Percentiles rank a stretch among this genome's conserved stretches.
These are phyloP conservation scores for Sternotherus odoratus DNA, from an alignment of 2,797 vertebrate species.

Conservation along the genomic window DNA sequence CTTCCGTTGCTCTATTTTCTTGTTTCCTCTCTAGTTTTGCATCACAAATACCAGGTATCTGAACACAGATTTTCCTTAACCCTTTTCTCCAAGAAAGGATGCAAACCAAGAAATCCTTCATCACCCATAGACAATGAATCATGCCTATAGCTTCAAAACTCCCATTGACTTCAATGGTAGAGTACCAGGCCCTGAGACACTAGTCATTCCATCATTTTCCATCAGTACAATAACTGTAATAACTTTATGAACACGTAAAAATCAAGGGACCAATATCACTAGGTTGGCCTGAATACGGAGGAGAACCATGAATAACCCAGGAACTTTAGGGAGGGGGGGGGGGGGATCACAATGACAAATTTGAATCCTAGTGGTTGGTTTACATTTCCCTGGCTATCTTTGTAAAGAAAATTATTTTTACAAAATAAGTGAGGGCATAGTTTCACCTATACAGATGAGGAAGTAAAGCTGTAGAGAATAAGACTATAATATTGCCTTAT, in stretches of 20 bases:
- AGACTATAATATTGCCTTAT: background rate
- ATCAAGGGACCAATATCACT: background rate
- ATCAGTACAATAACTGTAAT: background rate
- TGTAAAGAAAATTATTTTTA: background rate
- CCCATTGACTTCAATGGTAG: background rate
- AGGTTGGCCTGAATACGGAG: background rate
- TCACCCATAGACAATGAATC: background rate
- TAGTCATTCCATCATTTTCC: background rate
- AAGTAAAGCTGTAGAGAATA: background rate
- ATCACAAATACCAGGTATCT: background rate
- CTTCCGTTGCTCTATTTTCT: rapidly evolving
- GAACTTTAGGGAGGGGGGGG: background rate
- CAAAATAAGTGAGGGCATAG: too few species aligned
- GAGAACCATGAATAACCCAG: background rate
- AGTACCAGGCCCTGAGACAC: rapidly evolving
- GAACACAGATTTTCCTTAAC: rapidly evolving
- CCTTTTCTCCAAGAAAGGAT: rapidly evolving
- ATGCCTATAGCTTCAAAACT: rapidly evolving
- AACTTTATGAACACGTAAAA: background rate
- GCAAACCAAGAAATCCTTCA: background rate
- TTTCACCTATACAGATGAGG: background rate
- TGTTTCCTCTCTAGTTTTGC: background rate
- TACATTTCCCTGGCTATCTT: background rate
- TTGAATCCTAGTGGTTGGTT: background rate
- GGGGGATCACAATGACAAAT: background rate